Conservation (phyloP, 2,888 invertebrate genomes). For the Yponomeuta malinellus region DNA sequence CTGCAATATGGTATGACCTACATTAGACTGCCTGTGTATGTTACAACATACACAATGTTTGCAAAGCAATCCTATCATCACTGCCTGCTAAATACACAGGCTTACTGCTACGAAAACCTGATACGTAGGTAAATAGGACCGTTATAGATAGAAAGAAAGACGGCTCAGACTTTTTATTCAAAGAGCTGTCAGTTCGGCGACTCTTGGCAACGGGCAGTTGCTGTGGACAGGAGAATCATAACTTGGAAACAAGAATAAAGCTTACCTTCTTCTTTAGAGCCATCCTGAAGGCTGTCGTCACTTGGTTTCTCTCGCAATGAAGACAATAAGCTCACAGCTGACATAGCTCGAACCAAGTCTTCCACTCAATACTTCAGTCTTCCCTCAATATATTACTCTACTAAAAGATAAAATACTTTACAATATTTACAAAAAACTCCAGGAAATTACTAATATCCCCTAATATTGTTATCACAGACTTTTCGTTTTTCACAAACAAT, state of each 20-base stretch:
- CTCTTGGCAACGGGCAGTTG: background rate
- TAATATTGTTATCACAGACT: conserved; percentile 78
- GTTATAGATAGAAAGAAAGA: background rate
- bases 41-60: background rate
- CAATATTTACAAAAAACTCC: conserved; percentile 71
- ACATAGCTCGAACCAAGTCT: conserved; percentile 66
- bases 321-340: conserved; percentile 72
- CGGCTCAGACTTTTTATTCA: background rate
- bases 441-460: conserved; percentile 69
- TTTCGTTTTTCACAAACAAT: conserved; percentile 76
- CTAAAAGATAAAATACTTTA: conserved; percentile 70
- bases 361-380: conserved; percentile 67
- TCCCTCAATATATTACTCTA: conserved; percentile 69
- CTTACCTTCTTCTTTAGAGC: conserved; percentile 61
- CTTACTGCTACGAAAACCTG: background rate
- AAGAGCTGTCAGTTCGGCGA: background rate
- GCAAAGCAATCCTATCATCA: background rate
- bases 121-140: background rate
- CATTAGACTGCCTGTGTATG: background rate
- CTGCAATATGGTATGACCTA: background rate
- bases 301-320: conserved; percentile 68
- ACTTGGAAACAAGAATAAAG: background rate
- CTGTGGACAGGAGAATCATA: background rate
- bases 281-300: conserved; percentile 62
- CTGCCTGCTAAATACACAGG: background rate